These are phyloP conservation scores for Sebastes jordani DNA, from an alignment of 2,797 vertebrate species.

Conservation along the genomic window DNA sequence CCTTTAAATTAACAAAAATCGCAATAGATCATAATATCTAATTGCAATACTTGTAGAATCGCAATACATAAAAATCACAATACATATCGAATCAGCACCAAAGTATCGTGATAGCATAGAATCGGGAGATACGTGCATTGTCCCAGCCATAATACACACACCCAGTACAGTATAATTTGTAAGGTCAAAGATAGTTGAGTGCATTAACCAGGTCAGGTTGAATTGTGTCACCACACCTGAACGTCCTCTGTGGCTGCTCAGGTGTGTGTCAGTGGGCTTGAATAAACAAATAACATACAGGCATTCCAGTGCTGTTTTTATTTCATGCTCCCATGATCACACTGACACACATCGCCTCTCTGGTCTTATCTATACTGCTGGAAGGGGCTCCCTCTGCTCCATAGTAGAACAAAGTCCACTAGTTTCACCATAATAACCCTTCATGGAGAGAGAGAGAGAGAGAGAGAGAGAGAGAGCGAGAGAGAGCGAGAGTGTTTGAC, in stretches of 20 bases:
- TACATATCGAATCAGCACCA: too few relatives aligned
- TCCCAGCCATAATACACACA: neutral
- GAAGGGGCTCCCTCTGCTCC: conserved; percentile 36
- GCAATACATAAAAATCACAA: too few relatives aligned
- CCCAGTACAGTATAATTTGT: neutral
- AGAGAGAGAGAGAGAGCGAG: neutral
- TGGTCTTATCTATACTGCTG: conserved; percentile 55
- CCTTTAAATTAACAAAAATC: too few relatives aligned
- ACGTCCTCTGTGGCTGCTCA: conserved; percentile 8
- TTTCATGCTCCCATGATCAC: conserved; percentile 41
- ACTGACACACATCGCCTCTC: conserved; percentile 27
- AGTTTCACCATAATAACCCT: conserved; percentile 39
- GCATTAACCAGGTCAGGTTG: neutral
- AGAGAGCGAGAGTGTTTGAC: neutral
- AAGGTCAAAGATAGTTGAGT: neutral
- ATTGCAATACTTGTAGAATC: too few relatives aligned
- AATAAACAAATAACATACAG: conserved; percentile 22
- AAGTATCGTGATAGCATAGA: too few relatives aligned
- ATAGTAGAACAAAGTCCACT: conserved; percentile 55
- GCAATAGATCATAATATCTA: too few relatives aligned
- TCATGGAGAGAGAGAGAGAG: conserved; percentile 22
- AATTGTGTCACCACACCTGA: neutral
- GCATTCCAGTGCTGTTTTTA: conserved; percentile 40
- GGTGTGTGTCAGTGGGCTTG: conserved; percentile 26
- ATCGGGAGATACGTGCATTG: too few relatives aligned